These are phyloP conservation scores for Cyprinodon brontotheroides DNA, from an alignment of 2,113 vertebrate genomes.

Conservation along the genomic window DNA sequence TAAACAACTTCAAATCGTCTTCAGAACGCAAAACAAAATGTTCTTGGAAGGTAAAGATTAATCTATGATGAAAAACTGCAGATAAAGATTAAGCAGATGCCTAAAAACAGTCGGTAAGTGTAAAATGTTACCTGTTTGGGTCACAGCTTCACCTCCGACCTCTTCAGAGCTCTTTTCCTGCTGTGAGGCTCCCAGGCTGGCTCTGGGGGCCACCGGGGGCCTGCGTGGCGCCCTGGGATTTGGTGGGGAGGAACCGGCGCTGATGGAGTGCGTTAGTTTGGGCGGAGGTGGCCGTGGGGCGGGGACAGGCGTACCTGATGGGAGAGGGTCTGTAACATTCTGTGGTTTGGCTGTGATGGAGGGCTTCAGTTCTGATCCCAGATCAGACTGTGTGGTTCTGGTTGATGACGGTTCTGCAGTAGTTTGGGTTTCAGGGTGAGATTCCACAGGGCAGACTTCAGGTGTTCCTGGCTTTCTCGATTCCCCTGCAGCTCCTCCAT, in stretches of 20 bases:
- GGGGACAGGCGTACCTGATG: slow-evolving; percentile 44
- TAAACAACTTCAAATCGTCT: too few relatives aligned
- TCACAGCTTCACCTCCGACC: background rate
- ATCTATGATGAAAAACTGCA: too few relatives aligned
- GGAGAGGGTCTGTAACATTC: slow-evolving; percentile 1
- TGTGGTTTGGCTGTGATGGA: slow-evolving; percentile 29
- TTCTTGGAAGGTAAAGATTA: too few relatives aligned
- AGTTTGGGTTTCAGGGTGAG: background rate
- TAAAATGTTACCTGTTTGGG: slow-evolving; percentile 34
- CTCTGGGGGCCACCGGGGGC: slow-evolving; percentile 73
- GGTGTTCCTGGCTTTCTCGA: background rate
- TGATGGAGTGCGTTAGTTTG: slow-evolving; percentile 65
- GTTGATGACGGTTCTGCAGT: background rate
- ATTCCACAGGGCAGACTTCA: background rate
- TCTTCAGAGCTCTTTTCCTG: slow-evolving; percentile 56
- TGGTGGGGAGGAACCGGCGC: background rate
- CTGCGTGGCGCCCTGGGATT: slow-evolving; percentile 59
- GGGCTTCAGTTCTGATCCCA: slow-evolving; percentile 26
- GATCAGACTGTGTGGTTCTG: background rate
- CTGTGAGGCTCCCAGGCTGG: background rate
- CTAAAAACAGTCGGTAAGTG: background rate
- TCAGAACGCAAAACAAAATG: too few relatives aligned
- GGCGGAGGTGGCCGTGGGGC: slow-evolving; percentile 83
- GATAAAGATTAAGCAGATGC: too few relatives aligned
- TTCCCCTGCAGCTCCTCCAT: background rate